Evolutionary conservation across 1,140 invertebrate genomes (phyloP).

Genomic region (Antheraea mylitta): DNA sequence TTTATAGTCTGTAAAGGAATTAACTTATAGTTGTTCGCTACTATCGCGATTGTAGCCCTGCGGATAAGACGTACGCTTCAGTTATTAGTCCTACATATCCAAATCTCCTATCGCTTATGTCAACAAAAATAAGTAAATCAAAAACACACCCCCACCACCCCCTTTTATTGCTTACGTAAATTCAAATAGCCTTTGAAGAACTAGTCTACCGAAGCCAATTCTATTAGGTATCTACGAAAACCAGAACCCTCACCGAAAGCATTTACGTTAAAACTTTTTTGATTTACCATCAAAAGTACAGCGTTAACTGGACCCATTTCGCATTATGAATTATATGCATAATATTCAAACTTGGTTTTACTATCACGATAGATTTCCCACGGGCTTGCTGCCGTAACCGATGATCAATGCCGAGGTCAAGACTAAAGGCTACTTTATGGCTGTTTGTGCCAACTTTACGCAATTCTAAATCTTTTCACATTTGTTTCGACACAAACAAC

Average conservation of each 20-base stretch:
- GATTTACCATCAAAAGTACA: neutral
- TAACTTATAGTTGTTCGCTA: no score
- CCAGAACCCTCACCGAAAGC: neutral
- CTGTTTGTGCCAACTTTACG: neutral
- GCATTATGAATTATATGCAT: slow-evolving; percentile 11
- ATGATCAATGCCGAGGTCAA: slow-evolving; percentile 10
- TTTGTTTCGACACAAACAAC: neutral
- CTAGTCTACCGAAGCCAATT: neutral
- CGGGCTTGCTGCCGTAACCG: neutral
- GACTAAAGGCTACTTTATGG: slow-evolving; percentile 1
- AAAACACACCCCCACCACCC: no score
- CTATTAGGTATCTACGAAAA: neutral
- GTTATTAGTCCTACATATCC: no score
- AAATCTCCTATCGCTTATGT: no score
- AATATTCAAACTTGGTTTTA: slow-evolving; percentile 12
- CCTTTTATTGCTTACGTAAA: neutral
- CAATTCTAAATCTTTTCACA: neutral
- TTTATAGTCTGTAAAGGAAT: no score
- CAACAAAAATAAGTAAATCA: no score
- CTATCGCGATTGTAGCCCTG: no score
- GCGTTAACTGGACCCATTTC: neutral
- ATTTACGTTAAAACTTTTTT: neutral
- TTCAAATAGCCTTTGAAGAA: neutral
- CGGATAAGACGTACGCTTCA: no score
- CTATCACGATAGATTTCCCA: slow-evolving; percentile 11